Evolutionary conservation across 2,113 vertebrate genomes (phyloP).

Genomic region (Rhineura floridana): DNA sequence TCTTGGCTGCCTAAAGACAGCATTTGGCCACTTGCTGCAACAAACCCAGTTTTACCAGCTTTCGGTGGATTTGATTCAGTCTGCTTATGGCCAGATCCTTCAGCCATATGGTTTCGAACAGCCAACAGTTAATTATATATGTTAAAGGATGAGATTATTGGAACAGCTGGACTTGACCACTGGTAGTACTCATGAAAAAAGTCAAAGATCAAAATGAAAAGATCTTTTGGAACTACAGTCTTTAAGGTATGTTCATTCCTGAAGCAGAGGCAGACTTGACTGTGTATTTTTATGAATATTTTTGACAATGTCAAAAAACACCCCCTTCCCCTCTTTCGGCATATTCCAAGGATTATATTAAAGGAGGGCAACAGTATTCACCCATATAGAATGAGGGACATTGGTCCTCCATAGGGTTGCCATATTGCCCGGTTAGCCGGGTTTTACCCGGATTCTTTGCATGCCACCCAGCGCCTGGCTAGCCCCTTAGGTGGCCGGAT

Average conservation of each 20-base stretch:
- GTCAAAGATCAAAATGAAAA: not conserved
- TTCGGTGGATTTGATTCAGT: constrained; percentile 63
- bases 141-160: constrained; percentile 53
- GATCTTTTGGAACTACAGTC: not conserved
- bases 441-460: too few species aligned
- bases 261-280: not conserved
- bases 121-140: constrained; percentile 64
- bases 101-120: constrained; percentile 69
- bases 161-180: constrained; percentile 51
- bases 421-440: too few species aligned
- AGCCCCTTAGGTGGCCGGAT: too few species aligned
- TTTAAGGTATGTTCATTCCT: rapidly evolving
- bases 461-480: too few species aligned
- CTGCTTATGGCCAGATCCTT: constrained; percentile 64
- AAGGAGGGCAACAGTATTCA: not conserved
- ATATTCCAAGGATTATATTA: not conserved
- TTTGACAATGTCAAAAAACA: not conserved
- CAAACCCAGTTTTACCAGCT: constrained; percentile 67
- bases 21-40: constrained; percentile 60
- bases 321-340: not conserved
- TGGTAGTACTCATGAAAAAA: not conserved
- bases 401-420: too few species aligned
- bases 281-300: not conserved
- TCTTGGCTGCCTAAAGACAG: constrained; percentile 67
- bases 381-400: not conserved